Conservation (phyloP, 2,113 vertebrate species). For the Psophia crepitans region DNA sequence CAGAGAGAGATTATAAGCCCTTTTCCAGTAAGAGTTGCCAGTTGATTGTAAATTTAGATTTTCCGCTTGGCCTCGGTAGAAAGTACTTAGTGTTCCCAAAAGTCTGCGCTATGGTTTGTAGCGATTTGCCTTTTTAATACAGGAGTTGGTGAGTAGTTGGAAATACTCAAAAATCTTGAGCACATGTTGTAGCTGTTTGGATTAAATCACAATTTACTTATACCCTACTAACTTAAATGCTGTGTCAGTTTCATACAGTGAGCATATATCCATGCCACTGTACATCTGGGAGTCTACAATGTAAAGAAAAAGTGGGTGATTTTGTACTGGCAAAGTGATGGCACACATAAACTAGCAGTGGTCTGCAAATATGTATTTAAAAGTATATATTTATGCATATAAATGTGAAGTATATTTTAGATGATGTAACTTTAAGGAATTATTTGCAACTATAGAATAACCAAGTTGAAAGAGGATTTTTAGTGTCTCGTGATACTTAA, state of each 20-base stretch:
- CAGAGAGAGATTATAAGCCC: neutral
- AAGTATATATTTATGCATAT: neutral
- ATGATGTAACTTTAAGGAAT: neutral
- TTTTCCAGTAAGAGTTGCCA: neutral
- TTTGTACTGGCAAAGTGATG: neutral
- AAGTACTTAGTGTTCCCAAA: neutral
- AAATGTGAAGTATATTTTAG: neutral
- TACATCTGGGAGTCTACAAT: neutral
- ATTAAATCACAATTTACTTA: neutral
- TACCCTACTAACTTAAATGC: neutral
- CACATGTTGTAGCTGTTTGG: neutral
- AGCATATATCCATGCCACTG: neutral
- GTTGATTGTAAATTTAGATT: neutral
- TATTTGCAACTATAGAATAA: neutral
- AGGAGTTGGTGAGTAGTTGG: neutral
- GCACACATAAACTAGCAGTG: neutral
- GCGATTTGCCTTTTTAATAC: neutral
- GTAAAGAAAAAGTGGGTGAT: neutral
- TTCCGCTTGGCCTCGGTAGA: neutral
- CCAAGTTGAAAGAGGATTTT: neutral
- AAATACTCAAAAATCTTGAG: neutral
- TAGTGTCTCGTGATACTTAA: neutral
- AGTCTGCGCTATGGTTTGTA: neutral
- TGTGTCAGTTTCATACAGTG: neutral
- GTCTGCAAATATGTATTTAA: neutral